Conservation (phyloP, 2,797 vertebrate genomes). For the Etheostoma nigrum region DNA sequence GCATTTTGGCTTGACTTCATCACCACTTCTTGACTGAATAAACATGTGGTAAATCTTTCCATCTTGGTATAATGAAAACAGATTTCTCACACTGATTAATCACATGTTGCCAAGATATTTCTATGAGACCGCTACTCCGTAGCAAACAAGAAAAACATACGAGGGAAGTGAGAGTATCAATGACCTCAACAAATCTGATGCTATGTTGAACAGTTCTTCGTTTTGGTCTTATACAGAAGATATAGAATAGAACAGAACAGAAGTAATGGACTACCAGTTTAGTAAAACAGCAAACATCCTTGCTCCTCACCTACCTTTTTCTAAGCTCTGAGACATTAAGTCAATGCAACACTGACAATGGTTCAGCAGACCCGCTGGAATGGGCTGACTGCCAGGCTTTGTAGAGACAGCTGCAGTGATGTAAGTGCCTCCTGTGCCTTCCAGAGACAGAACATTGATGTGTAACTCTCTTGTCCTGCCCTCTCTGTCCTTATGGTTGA, state of each 20-base stretch:
- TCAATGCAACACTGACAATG: slow-evolving; percentile 7
- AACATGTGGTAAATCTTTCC: slow-evolving; percentile 15
- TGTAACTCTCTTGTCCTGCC: background rate
- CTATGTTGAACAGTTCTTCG: background rate
- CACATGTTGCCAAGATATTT: slow-evolving; percentile 23
- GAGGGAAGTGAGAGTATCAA: background rate
- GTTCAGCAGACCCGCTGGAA: slow-evolving; percentile 13
- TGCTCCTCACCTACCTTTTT: background rate
- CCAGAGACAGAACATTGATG: slow-evolving; percentile 16
- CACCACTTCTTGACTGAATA: slow-evolving; percentile 32
- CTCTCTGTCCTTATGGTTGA: background rate
- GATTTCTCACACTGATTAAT: slow-evolving; percentile 18
- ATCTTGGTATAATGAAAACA: slow-evolving; percentile 33
- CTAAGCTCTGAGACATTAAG: slow-evolving; percentile 17
- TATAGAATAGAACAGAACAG: background rate
- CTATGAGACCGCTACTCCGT: slow-evolving; percentile 13
- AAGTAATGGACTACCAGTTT: background rate
- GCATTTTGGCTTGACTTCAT: slow-evolving; percentile 35
- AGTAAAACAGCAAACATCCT: background rate
- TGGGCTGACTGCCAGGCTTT: slow-evolving; percentile 15
- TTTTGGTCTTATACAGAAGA: background rate
- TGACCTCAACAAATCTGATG: background rate
- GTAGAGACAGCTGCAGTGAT: slow-evolving; percentile 24
- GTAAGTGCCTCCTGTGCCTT: slow-evolving; percentile 31
- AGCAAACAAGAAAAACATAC: slow-evolving; percentile 17